Evolutionary conservation across 2,888 invertebrate species (phyloP), one percentile per base, ranked within the genome.

Genomic region (Philereme vetulata): DNA sequence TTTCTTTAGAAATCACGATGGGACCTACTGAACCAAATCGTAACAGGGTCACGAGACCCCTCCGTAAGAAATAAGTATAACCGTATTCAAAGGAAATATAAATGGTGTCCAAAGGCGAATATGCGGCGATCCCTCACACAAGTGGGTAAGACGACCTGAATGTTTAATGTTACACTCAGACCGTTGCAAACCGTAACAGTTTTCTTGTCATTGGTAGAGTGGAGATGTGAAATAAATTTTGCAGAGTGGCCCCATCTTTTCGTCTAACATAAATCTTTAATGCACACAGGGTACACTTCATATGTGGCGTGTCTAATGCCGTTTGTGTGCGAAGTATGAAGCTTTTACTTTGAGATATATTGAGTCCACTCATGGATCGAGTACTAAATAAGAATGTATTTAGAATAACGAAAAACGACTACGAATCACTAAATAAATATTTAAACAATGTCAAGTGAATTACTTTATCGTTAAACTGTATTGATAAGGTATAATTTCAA

Each of bases 211-310:
- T 92, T 91, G 88, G 87, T 81, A 78, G 87, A 90, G 88, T 84
- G 86, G 88, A 91, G 90, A 90, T 92, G 92, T 88, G 91, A 89
- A 81, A 92, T 92, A 92, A 91, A 92, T 92, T 91, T 92, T 92
- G 91, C 88, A 91, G 90, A 92, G 92, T 92, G 88, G 92, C 92
- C 90, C 92, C 90, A 91, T 92, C 91, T 91, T 92, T 90, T 90
- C 90, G 90, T 84, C 86, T 88, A 81, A 84, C 88, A 91, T 92
- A 84, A 90, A 92, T 91, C 77, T 89, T 92, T 92, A 87, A 92
- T 91, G 88, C 67, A 85, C 86, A 88, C 82, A 80, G 82, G 82
- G 84, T 83, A 88, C 85, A 85, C 85, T 85, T 90, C 89, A 90
- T 91, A 90, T 82, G 82, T 84, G 82, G 87, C 85, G 84, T 82